Conservation (phyloP, 1,140 invertebrate species). For the Leptopilina clavipes region DNA sequence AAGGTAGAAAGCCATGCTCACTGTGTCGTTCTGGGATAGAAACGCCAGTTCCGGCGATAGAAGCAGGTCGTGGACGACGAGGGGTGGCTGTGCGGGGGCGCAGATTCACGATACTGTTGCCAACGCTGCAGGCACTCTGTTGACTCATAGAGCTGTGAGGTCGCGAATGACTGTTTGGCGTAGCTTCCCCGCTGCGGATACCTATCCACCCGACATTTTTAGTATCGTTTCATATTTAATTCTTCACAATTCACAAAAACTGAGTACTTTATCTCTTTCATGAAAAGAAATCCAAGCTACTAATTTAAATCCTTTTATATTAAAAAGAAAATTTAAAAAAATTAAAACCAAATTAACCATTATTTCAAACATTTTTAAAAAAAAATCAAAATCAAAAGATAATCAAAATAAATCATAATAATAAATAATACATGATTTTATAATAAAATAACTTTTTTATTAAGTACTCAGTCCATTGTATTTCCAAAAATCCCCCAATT, state of each 20-base stretch:
- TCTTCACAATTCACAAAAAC: slow-evolving; percentile 36
- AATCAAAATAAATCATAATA: no score
- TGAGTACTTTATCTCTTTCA: not conserved
- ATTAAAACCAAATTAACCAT: no score
- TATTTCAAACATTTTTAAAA: no score
- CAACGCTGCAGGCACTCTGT: slow-evolving; percentile 78
- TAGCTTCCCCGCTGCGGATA: slow-evolving; percentile 82
- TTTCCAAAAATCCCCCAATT: no score
- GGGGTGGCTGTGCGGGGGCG: slow-evolving; percentile 77
- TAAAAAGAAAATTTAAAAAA: no score
- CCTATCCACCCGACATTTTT: slow-evolving; percentile 71
- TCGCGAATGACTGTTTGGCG: slow-evolving; percentile 83
- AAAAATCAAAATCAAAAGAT: no score
- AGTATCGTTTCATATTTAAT: slow-evolving; percentile 51
- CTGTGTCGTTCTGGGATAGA: slow-evolving; percentile 77
- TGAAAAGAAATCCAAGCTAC: not conserved
- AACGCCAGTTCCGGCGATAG: slow-evolving; percentile 89
- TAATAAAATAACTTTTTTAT: no score
- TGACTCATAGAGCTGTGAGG: slow-evolving; percentile 88
- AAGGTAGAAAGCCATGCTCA: slow-evolving; percentile 70
- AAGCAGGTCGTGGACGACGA: slow-evolving; percentile 84
- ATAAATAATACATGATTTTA: no score
- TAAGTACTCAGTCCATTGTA: no score
- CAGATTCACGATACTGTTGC: slow-evolving; percentile 76
- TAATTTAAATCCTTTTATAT: no score